These are phyloP conservation scores for Cerastis rubricosa DNA, from an alignment of 2,888 invertebrate species.

Conservation along the genomic window DNA sequence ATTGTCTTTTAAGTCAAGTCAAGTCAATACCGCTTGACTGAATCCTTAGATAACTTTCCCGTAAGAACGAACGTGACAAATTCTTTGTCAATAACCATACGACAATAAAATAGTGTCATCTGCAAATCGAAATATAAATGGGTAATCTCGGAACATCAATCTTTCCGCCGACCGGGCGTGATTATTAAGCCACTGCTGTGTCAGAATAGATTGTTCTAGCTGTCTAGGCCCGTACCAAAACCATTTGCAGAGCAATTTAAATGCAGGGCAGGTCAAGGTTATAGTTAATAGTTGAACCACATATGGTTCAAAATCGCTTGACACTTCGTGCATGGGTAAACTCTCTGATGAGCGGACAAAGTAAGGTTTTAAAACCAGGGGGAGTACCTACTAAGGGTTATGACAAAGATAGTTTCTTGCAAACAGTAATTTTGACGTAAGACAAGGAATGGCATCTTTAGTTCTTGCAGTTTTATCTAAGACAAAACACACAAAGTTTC, in stretches of 20 bases:
- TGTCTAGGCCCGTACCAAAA: constrained; percentile 6
- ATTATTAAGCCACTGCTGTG: constrained; percentile 29
- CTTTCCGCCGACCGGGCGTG: constrained; percentile 42
- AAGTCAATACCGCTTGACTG: neutral
- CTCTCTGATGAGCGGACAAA: neutral
- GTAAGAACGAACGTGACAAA: neutral
- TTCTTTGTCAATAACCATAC: constrained; percentile 6
- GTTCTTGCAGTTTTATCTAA: neutral
- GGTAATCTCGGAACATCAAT: constrained; percentile 25
- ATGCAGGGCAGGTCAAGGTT: constrained; percentile 33
- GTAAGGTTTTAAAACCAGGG: neutral
- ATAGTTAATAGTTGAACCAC: neutral
- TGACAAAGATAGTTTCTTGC: neutral
- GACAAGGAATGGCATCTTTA: neutral
- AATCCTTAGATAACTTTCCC: neutral
- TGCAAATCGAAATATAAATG: constrained; percentile 11
- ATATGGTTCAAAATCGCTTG: constrained; percentile 20
- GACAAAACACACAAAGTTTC: neutral
- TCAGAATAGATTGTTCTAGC: constrained; percentile 35
- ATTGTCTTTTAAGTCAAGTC: neutral
- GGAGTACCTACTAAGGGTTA: neutral
- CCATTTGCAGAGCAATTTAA: constrained; percentile 16
- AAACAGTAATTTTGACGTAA: constrained; percentile 2
- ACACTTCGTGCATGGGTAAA: neutral
- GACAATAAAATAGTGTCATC: neutral